Percentiles rank a stretch among this genome's conserved stretches.
These are phyloP conservation scores for Epirrita christyi DNA, from an alignment of 2,888 invertebrate species.

Conservation along the genomic window DNA sequence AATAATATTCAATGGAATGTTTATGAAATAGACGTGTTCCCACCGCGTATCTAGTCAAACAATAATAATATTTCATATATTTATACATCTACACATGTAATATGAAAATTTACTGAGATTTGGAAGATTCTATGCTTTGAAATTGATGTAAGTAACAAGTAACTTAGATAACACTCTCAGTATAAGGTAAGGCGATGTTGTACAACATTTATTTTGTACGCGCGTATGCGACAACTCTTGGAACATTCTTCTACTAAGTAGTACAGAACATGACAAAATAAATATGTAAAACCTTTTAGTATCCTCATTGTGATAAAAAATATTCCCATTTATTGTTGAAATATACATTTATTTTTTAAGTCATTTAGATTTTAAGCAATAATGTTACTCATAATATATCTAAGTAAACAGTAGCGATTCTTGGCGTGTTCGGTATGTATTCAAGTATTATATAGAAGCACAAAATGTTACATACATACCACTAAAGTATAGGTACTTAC, in stretches of 20 bases:
- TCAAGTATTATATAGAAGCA: slow-evolving; percentile 33
- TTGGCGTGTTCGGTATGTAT: slow-evolving; percentile 30
- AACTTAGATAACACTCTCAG: slow-evolving; percentile 7
- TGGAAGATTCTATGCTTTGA: slow-evolving; percentile 21
- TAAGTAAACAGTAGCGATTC: slow-evolving; percentile 28
- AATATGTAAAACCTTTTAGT: slow-evolving; percentile 1
- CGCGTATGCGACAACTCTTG: neutral
- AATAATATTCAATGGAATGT: slow-evolving; percentile 31
- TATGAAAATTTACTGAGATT: slow-evolving; percentile 26
- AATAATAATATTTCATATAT: slow-evolving; percentile 24
- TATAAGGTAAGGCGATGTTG: slow-evolving; percentile 7
- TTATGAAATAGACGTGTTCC: slow-evolving; percentile 25
- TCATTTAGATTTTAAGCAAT: slow-evolving; percentile 44
- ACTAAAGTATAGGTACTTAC: neutral
- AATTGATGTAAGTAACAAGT: slow-evolving; percentile 6
- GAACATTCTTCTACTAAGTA: slow-evolving; percentile 3
- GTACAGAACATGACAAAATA: too few relatives aligned
- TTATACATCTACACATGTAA: slow-evolving; percentile 24
- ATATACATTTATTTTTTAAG: slow-evolving; percentile 37
- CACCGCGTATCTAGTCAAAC: slow-evolving; percentile 35
- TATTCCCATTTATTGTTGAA: slow-evolving; percentile 42
- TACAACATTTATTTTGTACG: slow-evolving; percentile 19
- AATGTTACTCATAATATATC: slow-evolving; percentile 27
- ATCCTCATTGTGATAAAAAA: slow-evolving; percentile 28
- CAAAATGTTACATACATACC: slow-evolving; percentile 32